Evolutionary conservation across 2,797 vertebrate species (phyloP).

Genomic region (Emydoidea blandingii): DNA sequence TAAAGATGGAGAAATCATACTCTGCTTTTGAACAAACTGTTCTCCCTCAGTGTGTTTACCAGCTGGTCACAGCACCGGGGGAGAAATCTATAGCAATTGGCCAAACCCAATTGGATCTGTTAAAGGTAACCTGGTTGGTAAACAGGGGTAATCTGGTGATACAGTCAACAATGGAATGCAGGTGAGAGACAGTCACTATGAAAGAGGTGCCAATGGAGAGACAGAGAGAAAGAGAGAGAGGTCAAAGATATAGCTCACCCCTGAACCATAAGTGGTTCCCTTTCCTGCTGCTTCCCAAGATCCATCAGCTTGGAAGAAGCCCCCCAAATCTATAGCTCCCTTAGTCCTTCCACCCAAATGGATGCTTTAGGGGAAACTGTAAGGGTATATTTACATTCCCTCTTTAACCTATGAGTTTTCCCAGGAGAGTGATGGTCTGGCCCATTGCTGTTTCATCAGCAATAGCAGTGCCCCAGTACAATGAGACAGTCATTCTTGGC

Average conservation of each 20-base stretch:
- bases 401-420: neutral
- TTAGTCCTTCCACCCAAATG: accelerated
- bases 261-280: neutral
- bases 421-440: neutral
- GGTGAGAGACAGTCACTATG: neutral
- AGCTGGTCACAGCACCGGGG: neutral
- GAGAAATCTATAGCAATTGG: neutral
- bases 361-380: neutral
- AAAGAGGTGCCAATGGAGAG: neutral
- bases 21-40: neutral
- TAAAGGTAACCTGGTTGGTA: neutral
- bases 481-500: neutral
- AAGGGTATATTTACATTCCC: neutral
- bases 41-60: neutral
- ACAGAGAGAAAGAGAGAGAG: no score
- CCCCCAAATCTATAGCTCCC: accelerated
- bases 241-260: neutral
- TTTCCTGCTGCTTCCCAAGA: neutral
- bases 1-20: neutral
- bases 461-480: neutral
- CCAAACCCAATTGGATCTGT: neutral
- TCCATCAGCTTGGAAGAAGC: neutral
- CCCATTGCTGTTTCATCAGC: neutral
- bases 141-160: neutral
- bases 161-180: neutral